Evolutionary conservation across 1,140 invertebrate genomes (phyloP).

Genomic region (Drosophila grimshawi): DNA sequence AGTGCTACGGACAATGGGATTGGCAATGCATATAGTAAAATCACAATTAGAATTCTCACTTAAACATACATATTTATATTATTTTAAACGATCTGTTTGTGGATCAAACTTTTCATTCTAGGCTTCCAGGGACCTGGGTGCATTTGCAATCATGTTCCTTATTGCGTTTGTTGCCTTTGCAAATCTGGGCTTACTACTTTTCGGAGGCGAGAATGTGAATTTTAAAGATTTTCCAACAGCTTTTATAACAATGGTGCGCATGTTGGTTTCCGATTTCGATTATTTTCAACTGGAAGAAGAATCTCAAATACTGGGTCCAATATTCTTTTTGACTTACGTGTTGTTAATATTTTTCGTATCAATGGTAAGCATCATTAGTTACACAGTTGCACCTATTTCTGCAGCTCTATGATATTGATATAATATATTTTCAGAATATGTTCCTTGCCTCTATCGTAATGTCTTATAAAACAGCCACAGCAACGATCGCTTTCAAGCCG

Average conservation of each 20-base stretch:
- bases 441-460: constrained; percentile 93
- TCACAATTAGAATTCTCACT: background rate
- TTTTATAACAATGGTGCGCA: constrained; percentile 89
- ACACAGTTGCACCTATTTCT: background rate
- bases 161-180: constrained; percentile 92
- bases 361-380: constrained; percentile 85
- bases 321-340: constrained; percentile 91
- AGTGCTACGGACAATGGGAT: constrained; percentile 89
- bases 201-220: constrained; percentile 87
- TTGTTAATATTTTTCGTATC: constrained; percentile 92
- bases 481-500: constrained; percentile 22
- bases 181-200: constrained; percentile 88
- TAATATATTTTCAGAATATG: constrained; percentile 87
- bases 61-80: too few species aligned
- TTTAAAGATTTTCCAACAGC: constrained; percentile 87
- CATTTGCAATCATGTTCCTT: constrained; percentile 91
- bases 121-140: constrained; percentile 89
- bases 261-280: constrained; percentile 91
- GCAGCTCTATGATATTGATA: background rate
- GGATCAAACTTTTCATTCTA: constrained; percentile 47
- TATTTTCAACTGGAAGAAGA: constrained; percentile 89
- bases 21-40: constrained; percentile 85
- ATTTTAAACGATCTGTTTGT: too few species aligned
- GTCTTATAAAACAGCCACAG: constrained; percentile 89
- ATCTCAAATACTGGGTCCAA: constrained; percentile 89